Evolutionary conservation across 2,888 invertebrate species (phyloP).

Genomic region (Fragum sueziense): DNA sequence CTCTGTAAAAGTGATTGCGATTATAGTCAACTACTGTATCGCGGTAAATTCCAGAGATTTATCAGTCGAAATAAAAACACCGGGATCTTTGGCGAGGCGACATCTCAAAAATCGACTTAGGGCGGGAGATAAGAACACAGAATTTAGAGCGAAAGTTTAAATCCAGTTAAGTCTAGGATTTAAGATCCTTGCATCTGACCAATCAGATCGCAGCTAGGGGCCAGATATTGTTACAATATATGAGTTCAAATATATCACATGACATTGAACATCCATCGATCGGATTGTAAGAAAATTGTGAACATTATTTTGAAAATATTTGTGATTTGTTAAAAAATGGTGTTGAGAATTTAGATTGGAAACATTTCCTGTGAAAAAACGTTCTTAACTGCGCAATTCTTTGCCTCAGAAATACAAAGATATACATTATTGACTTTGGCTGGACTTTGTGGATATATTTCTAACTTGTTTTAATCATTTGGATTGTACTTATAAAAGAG

Average conservation of each 20-base stretch:
- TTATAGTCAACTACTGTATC: neutral
- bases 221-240: slow-evolving; percentile 3
- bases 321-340: no score
- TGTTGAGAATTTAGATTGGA: no score
- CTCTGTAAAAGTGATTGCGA: neutral
- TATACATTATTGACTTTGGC: no score
- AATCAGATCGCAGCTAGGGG: slow-evolving; percentile 7
- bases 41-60: slow-evolving; percentile 11
- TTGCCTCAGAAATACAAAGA: no score
- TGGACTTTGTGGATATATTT: no score
- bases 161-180: slow-evolving; percentile 58
- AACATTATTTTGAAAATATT: neutral
- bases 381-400: no score
- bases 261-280: neutral
- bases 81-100: slow-evolving; percentile 37
- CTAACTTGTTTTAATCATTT: no score
- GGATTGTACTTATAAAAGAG: no score
- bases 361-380: no score
- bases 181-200: slow-evolving; percentile 19
- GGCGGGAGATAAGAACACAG: slow-evolving; percentile 44
- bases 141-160: slow-evolving; percentile 57
- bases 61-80: slow-evolving; percentile 48
- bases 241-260: slow-evolving; percentile 16
- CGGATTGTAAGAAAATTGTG: neutral
- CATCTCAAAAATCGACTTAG: slow-evolving; percentile 53